These are phyloP conservation scores for Choristoneura fumiferana DNA, from an alignment of 1,140 invertebrate species.

Conservation along the genomic window DNA sequence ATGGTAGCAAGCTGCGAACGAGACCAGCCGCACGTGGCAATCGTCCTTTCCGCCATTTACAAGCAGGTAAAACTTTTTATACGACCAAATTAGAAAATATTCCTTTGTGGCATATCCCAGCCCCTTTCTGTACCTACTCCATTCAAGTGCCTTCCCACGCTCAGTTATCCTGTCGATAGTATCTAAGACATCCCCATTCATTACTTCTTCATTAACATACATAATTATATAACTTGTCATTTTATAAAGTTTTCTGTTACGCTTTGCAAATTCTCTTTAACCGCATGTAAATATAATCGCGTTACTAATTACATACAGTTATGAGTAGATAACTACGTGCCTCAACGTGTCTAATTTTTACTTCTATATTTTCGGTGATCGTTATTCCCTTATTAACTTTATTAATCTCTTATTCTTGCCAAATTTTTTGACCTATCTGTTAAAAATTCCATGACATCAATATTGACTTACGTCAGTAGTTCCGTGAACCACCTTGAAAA, in stretches of 20 bases:
- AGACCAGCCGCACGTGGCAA: constrained; percentile 63
- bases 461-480: too few species aligned
- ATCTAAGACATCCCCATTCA: constrained; percentile 1
- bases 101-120: constrained; percentile 52
- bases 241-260: constrained; percentile 10
- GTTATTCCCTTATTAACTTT: too few species aligned
- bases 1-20: constrained; percentile 43
- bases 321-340: too few species aligned
- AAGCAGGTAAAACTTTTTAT: constrained; percentile 71
- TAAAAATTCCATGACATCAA: too few species aligned
- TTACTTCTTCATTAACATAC: constrained; percentile 13
- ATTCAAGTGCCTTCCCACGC: constrained; percentile 44
- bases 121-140: constrained; percentile 36
- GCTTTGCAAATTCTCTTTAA: constrained; percentile 1
- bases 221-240: constrained; percentile 13
- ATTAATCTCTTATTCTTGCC: too few species aligned
- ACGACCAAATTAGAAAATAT: constrained; percentile 42
- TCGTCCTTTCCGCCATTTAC: constrained; percentile 62
- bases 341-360: too few species aligned
- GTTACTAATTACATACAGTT: background rate
- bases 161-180: constrained; percentile 8
- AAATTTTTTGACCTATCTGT: too few species aligned
- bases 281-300: constrained; percentile 14
- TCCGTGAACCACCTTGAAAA: too few species aligned
- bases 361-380: too few species aligned